These are phyloP conservation scores for Thecophora atra DNA, from an alignment of 2,888 invertebrate species.

Conservation along the genomic window DNA sequence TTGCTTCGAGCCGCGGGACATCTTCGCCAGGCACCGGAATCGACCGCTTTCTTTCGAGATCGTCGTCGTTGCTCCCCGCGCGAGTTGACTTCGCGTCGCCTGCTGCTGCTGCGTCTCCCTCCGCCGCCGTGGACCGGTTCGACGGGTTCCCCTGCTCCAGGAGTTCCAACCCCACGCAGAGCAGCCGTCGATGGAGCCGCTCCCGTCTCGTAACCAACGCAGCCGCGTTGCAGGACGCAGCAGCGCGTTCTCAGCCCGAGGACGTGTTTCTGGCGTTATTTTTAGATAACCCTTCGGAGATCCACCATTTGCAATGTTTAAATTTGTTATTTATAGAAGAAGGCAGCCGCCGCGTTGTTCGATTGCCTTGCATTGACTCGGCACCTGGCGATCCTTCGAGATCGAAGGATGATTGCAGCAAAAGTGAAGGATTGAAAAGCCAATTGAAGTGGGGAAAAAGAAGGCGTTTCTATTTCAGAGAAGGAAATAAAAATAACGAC, in stretches of 20 bases:
- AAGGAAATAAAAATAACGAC: not conserved
- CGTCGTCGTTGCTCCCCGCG: not conserved
- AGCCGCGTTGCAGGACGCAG: not conserved
- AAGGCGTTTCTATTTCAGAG: not conserved
- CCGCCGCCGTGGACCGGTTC: not conserved
- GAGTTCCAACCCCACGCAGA: not conserved
- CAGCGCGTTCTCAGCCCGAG: not conserved
- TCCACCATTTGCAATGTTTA: not conserved
- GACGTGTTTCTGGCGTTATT: not conserved
- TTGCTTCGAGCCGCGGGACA: conserved; percentile 29
- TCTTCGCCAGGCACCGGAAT: not conserved
- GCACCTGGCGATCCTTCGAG: not conserved
- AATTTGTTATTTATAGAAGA: conserved; percentile 7
- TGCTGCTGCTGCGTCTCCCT: not conserved
- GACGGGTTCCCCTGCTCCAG: not conserved
- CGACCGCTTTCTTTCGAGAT: not conserved
- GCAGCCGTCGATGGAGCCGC: not conserved
- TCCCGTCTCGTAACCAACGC: not conserved
- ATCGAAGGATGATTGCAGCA: too few relatives aligned
- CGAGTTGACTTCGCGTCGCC: not conserved
- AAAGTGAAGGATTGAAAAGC: not conserved
- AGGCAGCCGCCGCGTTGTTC: not conserved
- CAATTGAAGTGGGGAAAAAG: not conserved
- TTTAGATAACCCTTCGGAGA: conserved; percentile 9
- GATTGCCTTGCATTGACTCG: not conserved